These are phyloP conservation scores for Pan troglodytes DNA, from an alignment of 2,113 vertebrate species.

Conservation along the genomic window DNA sequence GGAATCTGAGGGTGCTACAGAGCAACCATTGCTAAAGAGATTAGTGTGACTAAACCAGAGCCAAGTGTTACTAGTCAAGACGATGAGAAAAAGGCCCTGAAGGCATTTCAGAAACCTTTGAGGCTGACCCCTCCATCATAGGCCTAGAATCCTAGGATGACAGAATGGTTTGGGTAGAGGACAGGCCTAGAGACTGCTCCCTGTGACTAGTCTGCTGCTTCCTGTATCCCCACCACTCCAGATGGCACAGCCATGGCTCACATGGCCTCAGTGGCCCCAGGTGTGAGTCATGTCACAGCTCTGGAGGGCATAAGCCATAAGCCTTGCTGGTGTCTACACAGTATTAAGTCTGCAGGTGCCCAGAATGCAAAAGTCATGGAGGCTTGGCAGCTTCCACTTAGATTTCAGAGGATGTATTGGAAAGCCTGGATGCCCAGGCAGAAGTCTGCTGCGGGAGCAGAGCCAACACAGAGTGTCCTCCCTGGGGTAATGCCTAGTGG, in stretches of 20 bases:
- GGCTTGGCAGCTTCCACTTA: not conserved
- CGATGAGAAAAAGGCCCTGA: not conserved
- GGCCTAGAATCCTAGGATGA: not conserved
- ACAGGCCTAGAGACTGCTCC: not conserved
- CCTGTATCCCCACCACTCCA: not conserved
- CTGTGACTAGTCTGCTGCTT: not conserved
- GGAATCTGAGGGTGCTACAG: not conserved
- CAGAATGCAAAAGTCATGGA: not conserved
- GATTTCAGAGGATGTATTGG: not conserved
- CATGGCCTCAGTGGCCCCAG: not conserved
- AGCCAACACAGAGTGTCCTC: not conserved
- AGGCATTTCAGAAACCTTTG: not conserved
- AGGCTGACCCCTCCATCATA: not conserved
- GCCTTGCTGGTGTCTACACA: not conserved
- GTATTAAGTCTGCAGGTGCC: not conserved
- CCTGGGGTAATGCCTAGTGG: not conserved
- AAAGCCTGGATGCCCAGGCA: not conserved
- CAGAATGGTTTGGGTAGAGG: not conserved
- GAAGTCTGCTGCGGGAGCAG: not conserved
- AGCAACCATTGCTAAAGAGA: not conserved
- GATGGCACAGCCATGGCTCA: not conserved
- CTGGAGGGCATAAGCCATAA: not conserved
- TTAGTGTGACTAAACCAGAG: not conserved
- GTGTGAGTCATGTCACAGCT: not conserved
- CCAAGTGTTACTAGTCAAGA: not conserved